Evolutionary conservation across 2,888 invertebrate genomes (phyloP), one percentile per base, ranked within the genome.

Genomic region (Ectemnius cavifrons): DNA sequence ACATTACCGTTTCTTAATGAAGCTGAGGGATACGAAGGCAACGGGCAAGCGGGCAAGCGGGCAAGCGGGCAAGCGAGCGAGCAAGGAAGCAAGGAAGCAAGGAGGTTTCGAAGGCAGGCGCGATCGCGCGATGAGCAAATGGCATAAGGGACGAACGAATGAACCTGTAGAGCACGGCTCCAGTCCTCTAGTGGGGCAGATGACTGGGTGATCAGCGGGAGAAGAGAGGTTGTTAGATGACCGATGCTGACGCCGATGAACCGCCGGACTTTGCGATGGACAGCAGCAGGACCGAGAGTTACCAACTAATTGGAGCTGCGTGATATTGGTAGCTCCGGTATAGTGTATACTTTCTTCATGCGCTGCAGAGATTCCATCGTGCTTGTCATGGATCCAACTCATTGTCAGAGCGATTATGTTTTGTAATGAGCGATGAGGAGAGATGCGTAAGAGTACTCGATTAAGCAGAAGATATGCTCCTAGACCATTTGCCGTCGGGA

Each of bases 1-100:
- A 88, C 89, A 88, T 89, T 89, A 89, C 88, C 87, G 89, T 89
- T 90, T 89, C 90, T 91, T 91, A 91, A 91, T 90, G 90, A 91
- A 91, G 90, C 90, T 87, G 88, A 89, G 88, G 88, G 86, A 86
- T 87, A 85, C 86, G 86, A 85, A 86, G 23, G 80, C 79, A 84
- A 79, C 76, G 77, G 77, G 78, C 81, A 78, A 84, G 82, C 82
- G 83, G 79, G 78, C 82, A 68, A 63, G 49, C 49, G 4, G 2
- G 49, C 49, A 2, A 49, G 1, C 49, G 16, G 2, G 28, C 8
- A 0, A 14, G 52, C 14, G n/a, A 52, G n/a, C 4, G 67, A 67
- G 76, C 79, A 73, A 80, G 75, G 77, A 74, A 79, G 82, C 83
- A 70, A 80, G 81, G 78, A 79, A 85, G 68, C 20, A 20, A 23